Conservation (phyloP, 2,113 vertebrate genomes). For the Heterochromis multidens region DNA sequence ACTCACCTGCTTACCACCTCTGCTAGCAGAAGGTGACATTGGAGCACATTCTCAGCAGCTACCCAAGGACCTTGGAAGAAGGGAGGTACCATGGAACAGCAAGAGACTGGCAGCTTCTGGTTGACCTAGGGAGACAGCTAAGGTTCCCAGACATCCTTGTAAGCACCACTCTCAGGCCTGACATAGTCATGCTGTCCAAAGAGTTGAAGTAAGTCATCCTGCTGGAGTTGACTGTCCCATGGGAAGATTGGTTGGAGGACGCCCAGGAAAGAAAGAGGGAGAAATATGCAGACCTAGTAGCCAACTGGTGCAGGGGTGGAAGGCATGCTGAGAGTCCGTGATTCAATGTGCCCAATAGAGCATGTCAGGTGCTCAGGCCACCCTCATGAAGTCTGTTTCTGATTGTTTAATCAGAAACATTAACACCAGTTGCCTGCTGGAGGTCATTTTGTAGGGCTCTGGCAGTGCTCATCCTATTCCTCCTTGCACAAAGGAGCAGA, state of each 20-base stretch:
- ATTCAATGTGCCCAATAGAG: too few relatives aligned
- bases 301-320: too few relatives aligned
- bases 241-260: background rate
- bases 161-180: background rate
- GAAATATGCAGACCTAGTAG: background rate
- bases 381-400: too few relatives aligned
- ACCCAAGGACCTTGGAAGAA: background rate
- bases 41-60: background rate
- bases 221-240: background rate
- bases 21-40: background rate
- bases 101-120: background rate
- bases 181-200: background rate
- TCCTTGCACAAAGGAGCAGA: too few relatives aligned
- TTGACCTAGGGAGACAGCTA: background rate
- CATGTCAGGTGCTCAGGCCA: too few relatives aligned
- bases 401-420: too few relatives aligned
- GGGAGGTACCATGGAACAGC: background rate
- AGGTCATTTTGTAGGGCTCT: too few relatives aligned
- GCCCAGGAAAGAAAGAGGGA: background rate
- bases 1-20: background rate
- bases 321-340: too few relatives aligned
- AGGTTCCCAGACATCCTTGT: background rate
- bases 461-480: too few relatives aligned
- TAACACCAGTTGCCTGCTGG: too few relatives aligned
- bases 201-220: background rate